Percentiles rank a stretch among this genome's conserved stretches.
Conservation (phyloP, 2,797 vertebrate species). For the Dicrostonyx torquatus region DNA sequence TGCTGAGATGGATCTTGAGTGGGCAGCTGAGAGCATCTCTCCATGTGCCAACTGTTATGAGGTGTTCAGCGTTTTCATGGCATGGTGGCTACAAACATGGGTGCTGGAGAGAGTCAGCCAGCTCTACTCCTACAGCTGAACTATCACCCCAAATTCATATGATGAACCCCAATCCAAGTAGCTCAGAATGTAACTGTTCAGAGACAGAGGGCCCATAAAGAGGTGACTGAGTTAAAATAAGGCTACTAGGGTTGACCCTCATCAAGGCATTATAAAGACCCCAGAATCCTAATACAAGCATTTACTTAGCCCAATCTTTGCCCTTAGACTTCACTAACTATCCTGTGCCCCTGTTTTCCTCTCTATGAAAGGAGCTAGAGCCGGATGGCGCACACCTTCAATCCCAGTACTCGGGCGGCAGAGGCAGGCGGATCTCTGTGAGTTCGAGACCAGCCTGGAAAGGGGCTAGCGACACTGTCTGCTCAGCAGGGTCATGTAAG, state of each 20-base stretch:
- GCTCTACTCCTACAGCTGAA: not conserved
- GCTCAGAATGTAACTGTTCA: not conserved
- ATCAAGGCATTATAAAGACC: not conserved
- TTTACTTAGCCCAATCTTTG: not conserved
- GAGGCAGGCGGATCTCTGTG: too few species aligned
- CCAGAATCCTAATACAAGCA: not conserved
- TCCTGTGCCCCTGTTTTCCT: not conserved
- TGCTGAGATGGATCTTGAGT: not conserved
- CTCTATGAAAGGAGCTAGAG: not conserved
- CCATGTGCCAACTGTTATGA: not conserved
- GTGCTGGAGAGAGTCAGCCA: not conserved
- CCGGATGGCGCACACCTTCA: too few species aligned
- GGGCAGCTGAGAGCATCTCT: not conserved
- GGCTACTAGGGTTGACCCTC: not conserved
- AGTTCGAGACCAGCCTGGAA: too few species aligned
- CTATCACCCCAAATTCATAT: not conserved
- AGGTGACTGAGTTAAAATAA: not conserved
- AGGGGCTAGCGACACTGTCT: not conserved
- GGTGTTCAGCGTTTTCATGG: slow-evolving; percentile 4
- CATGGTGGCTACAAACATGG: not conserved
- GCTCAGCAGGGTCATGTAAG: not conserved
- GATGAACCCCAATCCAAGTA: not conserved
- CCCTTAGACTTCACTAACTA: not conserved
- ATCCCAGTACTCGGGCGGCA: too few species aligned
- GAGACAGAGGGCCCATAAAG: not conserved